These are phyloP conservation scores for Pedetes capensis DNA, from an alignment of 2,113 vertebrate species.

Conservation along the genomic window DNA sequence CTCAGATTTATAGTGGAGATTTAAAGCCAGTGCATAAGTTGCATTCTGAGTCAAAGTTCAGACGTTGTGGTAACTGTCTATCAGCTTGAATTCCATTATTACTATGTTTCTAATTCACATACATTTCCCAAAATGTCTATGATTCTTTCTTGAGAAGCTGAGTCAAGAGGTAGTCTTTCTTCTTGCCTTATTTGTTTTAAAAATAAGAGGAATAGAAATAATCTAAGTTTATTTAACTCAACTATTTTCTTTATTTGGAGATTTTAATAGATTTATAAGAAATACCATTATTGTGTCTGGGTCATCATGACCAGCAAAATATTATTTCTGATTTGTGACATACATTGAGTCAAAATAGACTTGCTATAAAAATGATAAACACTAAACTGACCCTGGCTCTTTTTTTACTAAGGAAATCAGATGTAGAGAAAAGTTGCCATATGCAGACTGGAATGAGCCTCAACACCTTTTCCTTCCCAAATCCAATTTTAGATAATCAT, in stretches of 20 bases:
- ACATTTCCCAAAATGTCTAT: neutral
- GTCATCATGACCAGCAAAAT: slow-evolving; percentile 28
- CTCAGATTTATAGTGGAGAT: neutral
- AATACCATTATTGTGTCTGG: neutral
- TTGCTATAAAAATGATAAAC: slow-evolving; percentile 33
- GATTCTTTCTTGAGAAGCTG: neutral
- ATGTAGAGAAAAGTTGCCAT: slow-evolving; percentile 48
- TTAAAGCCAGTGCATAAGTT: neutral
- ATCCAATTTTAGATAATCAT: slow-evolving; percentile 36
- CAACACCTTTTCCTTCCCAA: slow-evolving; percentile 20
- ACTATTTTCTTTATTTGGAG: neutral
- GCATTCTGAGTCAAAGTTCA: neutral
- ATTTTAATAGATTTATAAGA: neutral
- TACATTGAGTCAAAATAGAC: slow-evolving; percentile 40
- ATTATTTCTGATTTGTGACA: slow-evolving; percentile 52
- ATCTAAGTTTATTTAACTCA: neutral
- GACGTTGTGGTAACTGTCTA: neutral
- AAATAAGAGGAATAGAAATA: neutral
- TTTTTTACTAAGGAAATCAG: slow-evolving; percentile 42
- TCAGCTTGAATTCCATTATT: neutral
- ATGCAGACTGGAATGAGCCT: slow-evolving; percentile 36
- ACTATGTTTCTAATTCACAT: neutral
- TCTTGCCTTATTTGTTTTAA: neutral
- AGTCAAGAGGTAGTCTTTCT: neutral
- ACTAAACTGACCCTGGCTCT: slow-evolving; percentile 38